Evolutionary conservation across 2,797 vertebrate species (phyloP), one percentile per base, ranked within the genome.

Genomic region (Aldrovandia affinis): DNA sequence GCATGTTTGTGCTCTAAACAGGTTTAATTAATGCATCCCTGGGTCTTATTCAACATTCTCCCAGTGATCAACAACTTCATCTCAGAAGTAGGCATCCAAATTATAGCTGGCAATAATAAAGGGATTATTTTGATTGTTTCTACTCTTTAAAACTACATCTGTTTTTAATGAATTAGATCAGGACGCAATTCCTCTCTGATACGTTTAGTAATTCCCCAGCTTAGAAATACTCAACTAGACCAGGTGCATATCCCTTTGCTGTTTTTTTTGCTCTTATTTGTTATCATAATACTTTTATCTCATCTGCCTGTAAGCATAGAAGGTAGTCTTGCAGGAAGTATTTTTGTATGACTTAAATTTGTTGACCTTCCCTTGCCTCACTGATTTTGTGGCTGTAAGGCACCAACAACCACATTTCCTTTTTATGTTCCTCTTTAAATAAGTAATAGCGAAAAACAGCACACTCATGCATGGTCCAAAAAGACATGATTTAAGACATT

Each of bases 371-470:
- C 73, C 42, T 25, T 77, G 42, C 39, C 33, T 77, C 73, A 77
- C 73, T 77, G 73, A 22, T 44, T 77, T 77, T 77, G 39, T 44
- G 22, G 73, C 42, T 73, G 33, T 22, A 77, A 47, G 73, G 73
- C 42, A 77, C 42, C 39, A 47, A 22, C 73, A 47, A 22, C 73
- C 73, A 77, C 73, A 77, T 77, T 47, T 77, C 30, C 39, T 47
- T 77, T 77, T n/a, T 77, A 77, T 77, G 73, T 15, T 77, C 33
- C 73, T 77, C 73, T 77, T 44, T 77, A 77, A 77, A 77, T 77
- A 77, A 77, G 73, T 77, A 77, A 77, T 77, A 77, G 73, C 33
- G 42, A 33, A n/a, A 77, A 77, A 77, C 25, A 77, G 73, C 73
- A 77, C 22, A 77, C 73, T 47, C 73, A 47, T 77, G 73, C 73